Evolutionary conservation across 2,113 vertebrate species (phyloP).

Genomic region (Mus spicilegus): DNA sequence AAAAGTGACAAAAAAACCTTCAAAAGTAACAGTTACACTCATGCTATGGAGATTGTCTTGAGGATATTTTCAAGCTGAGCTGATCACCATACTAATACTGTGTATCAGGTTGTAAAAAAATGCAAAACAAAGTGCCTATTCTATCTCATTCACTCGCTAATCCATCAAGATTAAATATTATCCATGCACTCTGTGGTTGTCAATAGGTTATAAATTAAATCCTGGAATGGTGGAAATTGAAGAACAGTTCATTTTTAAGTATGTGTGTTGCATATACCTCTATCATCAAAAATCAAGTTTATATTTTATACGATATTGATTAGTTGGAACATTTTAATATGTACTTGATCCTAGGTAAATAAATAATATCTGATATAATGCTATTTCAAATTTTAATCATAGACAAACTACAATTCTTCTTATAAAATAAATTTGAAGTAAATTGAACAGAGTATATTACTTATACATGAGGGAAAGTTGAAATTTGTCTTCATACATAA

Average conservation of each 20-base stretch:
- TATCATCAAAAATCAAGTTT: background rate
- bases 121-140: background rate
- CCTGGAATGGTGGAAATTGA: background rate
- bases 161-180: constrained; percentile 32
- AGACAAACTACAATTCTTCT: constrained; percentile 43
- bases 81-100: background rate
- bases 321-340: background rate
- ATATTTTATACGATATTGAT: background rate
- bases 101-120: background rate
- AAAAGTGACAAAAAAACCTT: background rate
- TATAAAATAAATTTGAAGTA: constrained; percentile 47
- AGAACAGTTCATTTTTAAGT: background rate
- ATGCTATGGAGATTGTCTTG: background rate
- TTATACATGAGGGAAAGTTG: constrained; percentile 52
- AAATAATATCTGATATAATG: background rate
- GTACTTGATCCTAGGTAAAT: constrained; percentile 23
- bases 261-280: background rate
- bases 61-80: background rate
- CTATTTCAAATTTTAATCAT: constrained; percentile 52
- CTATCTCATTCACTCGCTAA: background rate
- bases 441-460: constrained; percentile 18
- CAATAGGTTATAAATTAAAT: constrained; percentile 17
- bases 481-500: constrained; percentile 68
- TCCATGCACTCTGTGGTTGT: background rate
- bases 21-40: background rate